phyloP scores from a whole-genome alignment of 2,113 vertebrate species.

The Scolopax mira region DNA sequence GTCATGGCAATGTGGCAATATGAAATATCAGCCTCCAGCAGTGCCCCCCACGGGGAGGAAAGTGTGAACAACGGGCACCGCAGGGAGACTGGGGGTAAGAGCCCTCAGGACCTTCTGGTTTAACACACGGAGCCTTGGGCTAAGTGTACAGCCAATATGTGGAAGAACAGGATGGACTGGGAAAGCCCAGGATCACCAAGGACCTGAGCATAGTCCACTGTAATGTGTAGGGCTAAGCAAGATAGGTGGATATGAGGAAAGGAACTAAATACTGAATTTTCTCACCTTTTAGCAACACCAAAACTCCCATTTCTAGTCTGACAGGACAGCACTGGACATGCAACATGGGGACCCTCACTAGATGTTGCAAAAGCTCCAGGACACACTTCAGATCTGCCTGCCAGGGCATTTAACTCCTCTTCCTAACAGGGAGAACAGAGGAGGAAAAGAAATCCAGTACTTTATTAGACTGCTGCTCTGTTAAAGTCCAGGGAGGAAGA shows the following conservation, averaged over 20 bases:
- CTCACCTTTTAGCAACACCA: background rate
- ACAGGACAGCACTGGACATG: background rate
- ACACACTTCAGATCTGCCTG: background rate
- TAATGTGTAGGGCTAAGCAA: background rate
- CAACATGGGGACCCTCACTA: background rate
- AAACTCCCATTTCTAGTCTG: background rate
- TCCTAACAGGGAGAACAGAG: background rate
- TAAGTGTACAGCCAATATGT: background rate
- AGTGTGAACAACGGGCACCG: background rate
- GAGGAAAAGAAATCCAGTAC: background rate
- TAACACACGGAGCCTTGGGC: background rate
- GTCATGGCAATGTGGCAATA: background rate
- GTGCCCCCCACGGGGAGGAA: background rate
- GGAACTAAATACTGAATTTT: background rate
- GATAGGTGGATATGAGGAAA: background rate
- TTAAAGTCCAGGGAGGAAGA: background rate
- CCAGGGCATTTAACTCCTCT: background rate
- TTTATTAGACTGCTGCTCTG: background rate
- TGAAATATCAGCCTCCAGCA: background rate
- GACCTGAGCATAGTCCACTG: fast-evolving
- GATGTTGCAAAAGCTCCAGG: background rate
- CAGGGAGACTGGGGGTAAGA: background rate
- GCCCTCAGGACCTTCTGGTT: background rate
- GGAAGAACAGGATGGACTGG: background rate
- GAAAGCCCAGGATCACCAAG: background rate